Evolutionary conservation across 2,797 vertebrate genomes (phyloP).

Genomic region (Phoeniculus purpureus): DNA sequence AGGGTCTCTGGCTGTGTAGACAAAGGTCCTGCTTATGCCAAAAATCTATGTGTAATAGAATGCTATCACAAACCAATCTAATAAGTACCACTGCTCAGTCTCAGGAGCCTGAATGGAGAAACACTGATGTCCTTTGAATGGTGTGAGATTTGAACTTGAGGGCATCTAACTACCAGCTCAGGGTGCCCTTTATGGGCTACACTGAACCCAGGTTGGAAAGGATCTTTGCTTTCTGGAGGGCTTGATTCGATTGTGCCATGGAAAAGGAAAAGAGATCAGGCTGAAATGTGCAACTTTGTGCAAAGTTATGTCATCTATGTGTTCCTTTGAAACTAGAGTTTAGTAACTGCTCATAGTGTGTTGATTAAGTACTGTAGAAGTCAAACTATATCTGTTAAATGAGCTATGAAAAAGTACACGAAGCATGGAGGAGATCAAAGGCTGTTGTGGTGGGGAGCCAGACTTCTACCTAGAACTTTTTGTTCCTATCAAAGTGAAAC

Average conservation of each 20-base stretch:
- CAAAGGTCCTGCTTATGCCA: not conserved
- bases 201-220: not conserved
- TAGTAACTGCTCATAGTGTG: not conserved
- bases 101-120: not conserved
- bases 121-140: not conserved
- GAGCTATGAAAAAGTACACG: not conserved
- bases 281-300: not conserved
- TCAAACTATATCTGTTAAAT: not conserved
- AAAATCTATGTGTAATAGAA: not conserved
- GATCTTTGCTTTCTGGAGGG: not conserved
- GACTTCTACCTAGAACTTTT: not conserved
- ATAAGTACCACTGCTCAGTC: not conserved
- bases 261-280: not conserved
- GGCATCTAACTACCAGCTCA: not conserved
- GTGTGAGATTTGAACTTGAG: not conserved
- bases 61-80: not conserved
- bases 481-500: not conserved
- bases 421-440: not conserved
- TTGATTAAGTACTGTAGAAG: not conserved
- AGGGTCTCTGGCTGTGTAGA: not conserved
- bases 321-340: not conserved
- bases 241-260: not conserved
- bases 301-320: not conserved
- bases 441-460: not conserved
- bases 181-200: not conserved